A percentile compares a stretch with the other conserved stretches of the same genome.
phyloP scores from a whole-genome alignment of 1,140 invertebrate genomes.

The Sitophilus oryzae region DNA sequence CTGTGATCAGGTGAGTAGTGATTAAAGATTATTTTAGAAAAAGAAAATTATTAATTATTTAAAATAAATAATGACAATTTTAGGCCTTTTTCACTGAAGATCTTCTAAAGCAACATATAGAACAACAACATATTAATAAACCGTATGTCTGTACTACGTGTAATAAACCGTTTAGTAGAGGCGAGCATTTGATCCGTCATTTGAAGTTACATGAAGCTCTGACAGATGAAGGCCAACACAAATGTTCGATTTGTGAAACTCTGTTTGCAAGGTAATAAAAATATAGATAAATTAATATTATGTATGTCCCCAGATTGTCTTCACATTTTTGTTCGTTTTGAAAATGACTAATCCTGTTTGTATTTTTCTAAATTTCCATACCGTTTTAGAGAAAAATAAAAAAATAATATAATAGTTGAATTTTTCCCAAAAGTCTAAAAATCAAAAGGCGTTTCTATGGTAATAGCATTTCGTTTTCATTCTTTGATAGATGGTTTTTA shows the following conservation, averaged over 20 bases:
- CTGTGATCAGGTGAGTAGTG: conserved; percentile 18
- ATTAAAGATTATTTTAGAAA: neutral
- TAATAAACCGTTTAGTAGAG: conserved; percentile 44
- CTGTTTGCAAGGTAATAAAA: conserved; percentile 34
- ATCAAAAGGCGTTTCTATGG: no score
- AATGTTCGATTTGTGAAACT: conserved; percentile 42
- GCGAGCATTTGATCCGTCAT: conserved; percentile 47
- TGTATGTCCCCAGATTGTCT: no score
- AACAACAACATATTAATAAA: conserved; percentile 60
- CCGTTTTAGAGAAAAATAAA: no score
- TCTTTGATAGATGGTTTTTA: no score
- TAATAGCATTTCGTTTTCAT: no score
- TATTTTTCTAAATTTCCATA: no score
- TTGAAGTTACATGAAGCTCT: conserved; percentile 37
- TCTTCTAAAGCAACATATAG: conserved; percentile 52
- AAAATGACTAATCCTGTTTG: no score
- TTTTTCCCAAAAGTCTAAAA: no score
- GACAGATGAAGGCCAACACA: conserved; percentile 32
- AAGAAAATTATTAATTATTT: neutral
- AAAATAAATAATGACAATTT: neutral
- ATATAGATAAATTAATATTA: neutral
- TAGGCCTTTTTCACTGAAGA: conserved; percentile 41
- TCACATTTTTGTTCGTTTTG: no score
- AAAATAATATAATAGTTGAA: no score
- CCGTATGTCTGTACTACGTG: conserved; percentile 58